phyloP scores from a whole-genome alignment of 2,797 vertebrate species.

The Serranus cabrilla region DNA sequence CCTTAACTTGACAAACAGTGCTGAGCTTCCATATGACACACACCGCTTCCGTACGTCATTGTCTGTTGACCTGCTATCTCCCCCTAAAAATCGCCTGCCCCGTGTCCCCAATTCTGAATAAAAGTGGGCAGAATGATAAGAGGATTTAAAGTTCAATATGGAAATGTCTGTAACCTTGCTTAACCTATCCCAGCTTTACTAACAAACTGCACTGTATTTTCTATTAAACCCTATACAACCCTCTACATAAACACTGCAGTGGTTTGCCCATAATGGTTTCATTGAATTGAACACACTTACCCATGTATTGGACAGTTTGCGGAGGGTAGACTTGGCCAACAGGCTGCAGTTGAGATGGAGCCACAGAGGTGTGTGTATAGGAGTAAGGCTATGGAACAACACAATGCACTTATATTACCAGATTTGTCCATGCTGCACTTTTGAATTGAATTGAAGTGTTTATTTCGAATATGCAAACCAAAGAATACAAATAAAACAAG shows the following conservation, averaged over 20 bases:
- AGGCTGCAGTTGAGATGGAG: constrained; percentile 89
- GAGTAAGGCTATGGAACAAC: constrained; percentile 85
- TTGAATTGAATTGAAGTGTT: too few species aligned
- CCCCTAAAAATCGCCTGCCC: too few species aligned
- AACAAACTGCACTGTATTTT: not conserved
- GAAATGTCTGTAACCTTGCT: too few species aligned
- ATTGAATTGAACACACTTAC: constrained; percentile 76
- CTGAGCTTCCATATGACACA: too few species aligned
- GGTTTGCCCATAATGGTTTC: not conserved
- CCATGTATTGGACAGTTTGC: constrained; percentile 89
- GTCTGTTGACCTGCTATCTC: too few species aligned
- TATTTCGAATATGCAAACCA: too few species aligned
- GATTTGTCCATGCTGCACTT: not conserved
- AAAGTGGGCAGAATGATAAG: too few species aligned
- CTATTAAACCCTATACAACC: not conserved
- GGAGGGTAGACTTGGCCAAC: constrained; percentile 88
- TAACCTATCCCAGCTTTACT: not conserved
- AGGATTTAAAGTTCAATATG: too few species aligned
- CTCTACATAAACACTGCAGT: not conserved
- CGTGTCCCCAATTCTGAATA: too few species aligned
- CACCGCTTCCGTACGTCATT: too few species aligned
- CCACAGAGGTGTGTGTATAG: constrained; percentile 83
- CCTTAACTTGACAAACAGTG: too few species aligned
- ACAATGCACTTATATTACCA: not conserved
- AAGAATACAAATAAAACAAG: too few species aligned